Percentiles rank a stretch among this genome's conserved stretches.
phyloP scores from a whole-genome alignment of 1,140 invertebrate genomes.

The Thrips palmi region DNA sequence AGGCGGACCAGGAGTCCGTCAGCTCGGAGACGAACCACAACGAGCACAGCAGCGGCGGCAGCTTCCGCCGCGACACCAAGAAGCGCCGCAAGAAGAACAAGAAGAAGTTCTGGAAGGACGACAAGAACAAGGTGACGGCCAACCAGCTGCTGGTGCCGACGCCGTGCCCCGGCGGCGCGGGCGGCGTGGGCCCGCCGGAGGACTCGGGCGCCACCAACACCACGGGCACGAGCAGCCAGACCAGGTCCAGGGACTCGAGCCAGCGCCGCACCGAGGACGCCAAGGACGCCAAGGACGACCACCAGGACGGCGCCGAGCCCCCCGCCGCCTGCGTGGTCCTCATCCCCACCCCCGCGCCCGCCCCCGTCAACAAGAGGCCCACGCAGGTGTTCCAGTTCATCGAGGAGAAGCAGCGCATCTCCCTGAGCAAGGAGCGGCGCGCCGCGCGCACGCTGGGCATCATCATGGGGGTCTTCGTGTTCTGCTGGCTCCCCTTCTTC shows the following conservation, averaged over 20 bases:
- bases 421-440: slow-evolving; percentile 73
- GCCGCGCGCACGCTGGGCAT: slow-evolving; percentile 84
- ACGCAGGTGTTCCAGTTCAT: no score
- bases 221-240: slow-evolving; percentile 10
- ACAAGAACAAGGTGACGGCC: slow-evolving; percentile 24
- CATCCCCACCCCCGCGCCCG: no score
- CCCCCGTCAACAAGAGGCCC: slow-evolving; percentile 12
- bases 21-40: slow-evolving; percentile 56
- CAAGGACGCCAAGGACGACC: slow-evolving; percentile 5
- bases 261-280: slow-evolving; percentile 19
- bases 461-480: slow-evolving; percentile 87
- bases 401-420: slow-evolving; percentile 85
- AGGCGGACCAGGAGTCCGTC: slow-evolving; percentile 48
- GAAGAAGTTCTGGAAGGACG: slow-evolving; percentile 17
- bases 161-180: slow-evolving; percentile 38
- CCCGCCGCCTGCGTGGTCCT: no score
- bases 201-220: slow-evolving; percentile 15
- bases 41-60: slow-evolving; percentile 31
- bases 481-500: slow-evolving; percentile 95
- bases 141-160: slow-evolving; percentile 33
- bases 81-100: slow-evolving; percentile 21
- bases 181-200: no score
- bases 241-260: slow-evolving; percentile 17
- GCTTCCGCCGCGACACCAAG: slow-evolving; percentile 20
- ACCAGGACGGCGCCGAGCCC: slow-evolving; percentile 11